These are phyloP conservation scores for Agelas oroides DNA, from an alignment of 37 sponge, comb jelly and placozoan genomes.

Conservation along the genomic window DNA sequence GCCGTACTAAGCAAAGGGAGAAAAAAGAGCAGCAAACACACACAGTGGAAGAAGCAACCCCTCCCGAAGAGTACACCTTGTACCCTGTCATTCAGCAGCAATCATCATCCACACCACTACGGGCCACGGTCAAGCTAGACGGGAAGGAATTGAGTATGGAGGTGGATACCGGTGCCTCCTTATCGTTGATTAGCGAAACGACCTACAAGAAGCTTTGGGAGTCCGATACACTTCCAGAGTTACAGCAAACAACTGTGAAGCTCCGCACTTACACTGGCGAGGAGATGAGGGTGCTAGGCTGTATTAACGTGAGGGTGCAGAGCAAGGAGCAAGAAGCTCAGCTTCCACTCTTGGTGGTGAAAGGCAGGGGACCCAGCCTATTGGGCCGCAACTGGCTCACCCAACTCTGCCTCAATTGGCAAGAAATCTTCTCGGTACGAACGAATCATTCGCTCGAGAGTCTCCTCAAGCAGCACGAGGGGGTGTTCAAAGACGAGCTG, in stretches of 20 bases:
- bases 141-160: conserved; percentile 2
- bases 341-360: no score
- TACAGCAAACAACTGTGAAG: not conserved
- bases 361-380: no score
- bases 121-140: not conserved
- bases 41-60: not conserved
- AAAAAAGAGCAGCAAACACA: not conserved
- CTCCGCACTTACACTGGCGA: not conserved
- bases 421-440: no score
- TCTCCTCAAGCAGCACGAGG: no score
- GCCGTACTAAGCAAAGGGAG: not conserved
- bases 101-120: not conserved
- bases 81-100: no score
- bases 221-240: no score
- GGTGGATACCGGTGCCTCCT: conserved; percentile 41
- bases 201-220: not conserved
- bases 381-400: no score
- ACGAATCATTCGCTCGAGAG: no score
- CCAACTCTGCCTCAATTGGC: no score
- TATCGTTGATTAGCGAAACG: not conserved
- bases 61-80: not conserved
- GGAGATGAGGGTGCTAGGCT: not conserved
- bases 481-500: no score
- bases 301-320: no score
- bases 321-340: no score